Evolutionary conservation across 2,888 invertebrate genomes (phyloP).

Genomic region (Amaurobius ferox): DNA sequence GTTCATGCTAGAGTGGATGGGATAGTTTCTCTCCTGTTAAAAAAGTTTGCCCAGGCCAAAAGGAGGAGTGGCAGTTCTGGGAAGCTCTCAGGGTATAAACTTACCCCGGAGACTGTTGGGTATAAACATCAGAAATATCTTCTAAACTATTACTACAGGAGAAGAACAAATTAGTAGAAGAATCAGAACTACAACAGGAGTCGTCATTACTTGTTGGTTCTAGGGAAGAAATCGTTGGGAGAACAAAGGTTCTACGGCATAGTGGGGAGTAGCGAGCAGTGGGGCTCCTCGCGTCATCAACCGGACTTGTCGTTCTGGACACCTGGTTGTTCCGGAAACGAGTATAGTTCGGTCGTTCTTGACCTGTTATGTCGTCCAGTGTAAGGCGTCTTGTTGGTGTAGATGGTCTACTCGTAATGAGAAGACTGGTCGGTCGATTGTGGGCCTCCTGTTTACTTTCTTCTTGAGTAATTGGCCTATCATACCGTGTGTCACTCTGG

Average conservation of each 20-base stretch:
- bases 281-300: conserved; percentile 65
- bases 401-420: conserved; percentile 30
- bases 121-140: conserved; percentile 42
- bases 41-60: conserved; percentile 13
- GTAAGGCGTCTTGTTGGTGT: conserved; percentile 55
- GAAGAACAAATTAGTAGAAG: conserved; percentile 66
- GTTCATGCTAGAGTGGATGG: not conserved
- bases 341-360: conserved; percentile 74
- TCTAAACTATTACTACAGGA: conserved; percentile 70
- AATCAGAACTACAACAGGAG: conserved; percentile 66
- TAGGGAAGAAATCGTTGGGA: conserved; percentile 51
- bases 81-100: conserved; percentile 38
- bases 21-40: too few relatives aligned
- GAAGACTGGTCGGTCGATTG: conserved; percentile 28
- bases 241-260: conserved; percentile 56
- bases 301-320: conserved; percentile 70
- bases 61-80: not conserved
- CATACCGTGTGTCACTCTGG: conserved; percentile 72
- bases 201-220: conserved; percentile 72
- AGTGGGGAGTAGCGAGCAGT: conserved; percentile 71
- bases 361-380: conserved; percentile 73
- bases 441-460: conserved; percentile 21
- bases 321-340: conserved; percentile 71
- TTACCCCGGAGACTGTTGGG: conserved; percentile 35
- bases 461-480: conserved; percentile 50